A percentile compares a stretch with the other conserved stretches of the same genome.
phyloP scores from a whole-genome alignment of 23 tunicate species.

The Diplosoma virens region DNA sequence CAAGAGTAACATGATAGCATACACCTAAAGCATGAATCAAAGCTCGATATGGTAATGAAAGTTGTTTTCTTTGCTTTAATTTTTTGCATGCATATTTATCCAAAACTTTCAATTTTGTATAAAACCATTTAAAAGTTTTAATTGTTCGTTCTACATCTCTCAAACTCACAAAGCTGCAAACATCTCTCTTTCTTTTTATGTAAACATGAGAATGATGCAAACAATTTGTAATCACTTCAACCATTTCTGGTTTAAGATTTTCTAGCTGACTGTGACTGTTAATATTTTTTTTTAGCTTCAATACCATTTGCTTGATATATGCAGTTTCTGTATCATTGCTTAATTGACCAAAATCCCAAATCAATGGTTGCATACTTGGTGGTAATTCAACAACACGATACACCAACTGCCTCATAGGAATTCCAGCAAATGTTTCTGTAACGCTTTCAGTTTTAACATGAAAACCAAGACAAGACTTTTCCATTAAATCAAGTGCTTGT shows the following conservation, averaged over 20 bases:
- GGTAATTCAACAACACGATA: constrained; percentile 52
- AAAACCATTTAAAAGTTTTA: constrained; percentile 46
- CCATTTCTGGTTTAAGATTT: background rate
- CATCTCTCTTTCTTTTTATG: constrained; percentile 19
- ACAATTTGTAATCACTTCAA: background rate
- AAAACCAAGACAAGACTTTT: constrained; percentile 52
- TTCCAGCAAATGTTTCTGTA: constrained; percentile 23
- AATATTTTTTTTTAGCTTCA: constrained; percentile 19
- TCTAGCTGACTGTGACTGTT: background rate
- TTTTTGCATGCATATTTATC: background rate
- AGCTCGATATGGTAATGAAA: constrained; percentile 2
- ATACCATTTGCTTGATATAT: constrained; percentile 47
- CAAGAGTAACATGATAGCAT: constrained; percentile 60
- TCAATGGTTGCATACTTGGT: constrained; percentile 61
- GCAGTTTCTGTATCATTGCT: constrained; percentile 21
- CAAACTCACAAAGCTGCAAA: constrained; percentile 48
- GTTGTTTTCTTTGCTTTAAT: background rate
- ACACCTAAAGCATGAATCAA: constrained; percentile 49
- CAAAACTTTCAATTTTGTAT: background rate
- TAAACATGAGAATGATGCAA: constrained; percentile 23
- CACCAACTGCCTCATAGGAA: constrained; percentile 50
- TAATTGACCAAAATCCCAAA: constrained; percentile 69
- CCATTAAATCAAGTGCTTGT: constrained; percentile 37
- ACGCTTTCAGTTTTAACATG: constrained; percentile 32
- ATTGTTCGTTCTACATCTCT: constrained; percentile 45